Evolutionary conservation across 2,113 vertebrate species (phyloP).

Genomic region (Pelobates fuscus): DNA sequence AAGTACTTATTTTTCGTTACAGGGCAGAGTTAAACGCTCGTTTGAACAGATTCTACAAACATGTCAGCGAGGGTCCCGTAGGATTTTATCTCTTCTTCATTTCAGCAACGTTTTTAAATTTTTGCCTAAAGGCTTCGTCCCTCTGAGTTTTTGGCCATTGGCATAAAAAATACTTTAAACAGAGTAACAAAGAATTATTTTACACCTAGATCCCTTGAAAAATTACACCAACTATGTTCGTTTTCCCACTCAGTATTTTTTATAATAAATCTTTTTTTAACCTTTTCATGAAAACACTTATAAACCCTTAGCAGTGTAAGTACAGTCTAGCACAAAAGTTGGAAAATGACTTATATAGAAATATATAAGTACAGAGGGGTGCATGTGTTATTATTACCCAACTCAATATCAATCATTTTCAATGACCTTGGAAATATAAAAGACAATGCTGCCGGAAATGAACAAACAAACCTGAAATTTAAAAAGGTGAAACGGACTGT

Average conservation of each 20-base stretch:
- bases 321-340: too few species aligned
- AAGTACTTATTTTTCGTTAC: slow-evolving; percentile 47
- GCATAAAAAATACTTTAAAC: slow-evolving; percentile 39
- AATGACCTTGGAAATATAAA: too few species aligned
- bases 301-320: too few species aligned
- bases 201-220: not conserved
- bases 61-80: slow-evolving; percentile 31
- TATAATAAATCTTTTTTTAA: not conserved
- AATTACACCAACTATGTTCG: not conserved
- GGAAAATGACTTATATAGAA: too few species aligned
- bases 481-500: too few species aligned
- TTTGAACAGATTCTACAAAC: slow-evolving; percentile 50
- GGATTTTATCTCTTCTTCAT: slow-evolving; percentile 39
- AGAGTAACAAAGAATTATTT: slow-evolving; percentile 12
- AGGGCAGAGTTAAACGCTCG: slow-evolving; percentile 47
- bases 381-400: too few species aligned
- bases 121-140: slow-evolving; percentile 47
- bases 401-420: too few species aligned
- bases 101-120: slow-evolving; percentile 36
- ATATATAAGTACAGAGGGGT: too few species aligned
- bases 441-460: too few species aligned
- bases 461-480: too few species aligned
- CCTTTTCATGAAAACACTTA: too few species aligned
- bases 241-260: not conserved
- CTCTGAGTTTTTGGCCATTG: slow-evolving; percentile 45